These are phyloP conservation scores for Bilobella aurantiaca DNA, from an alignment of 1,140 invertebrate genomes.

Conservation along the genomic window DNA sequence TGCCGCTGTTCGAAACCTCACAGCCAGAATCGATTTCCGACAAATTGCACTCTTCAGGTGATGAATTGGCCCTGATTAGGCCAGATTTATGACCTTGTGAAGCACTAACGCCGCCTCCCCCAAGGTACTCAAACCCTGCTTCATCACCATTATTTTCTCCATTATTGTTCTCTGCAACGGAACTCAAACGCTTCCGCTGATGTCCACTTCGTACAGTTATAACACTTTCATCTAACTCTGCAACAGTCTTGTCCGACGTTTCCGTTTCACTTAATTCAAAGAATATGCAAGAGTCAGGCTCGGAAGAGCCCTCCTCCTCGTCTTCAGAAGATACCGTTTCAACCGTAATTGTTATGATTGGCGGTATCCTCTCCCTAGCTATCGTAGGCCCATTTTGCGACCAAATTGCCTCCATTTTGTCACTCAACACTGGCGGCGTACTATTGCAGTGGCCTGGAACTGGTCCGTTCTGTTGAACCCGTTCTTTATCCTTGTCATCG, in stretches of 20 bases:
- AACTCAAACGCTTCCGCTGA: too few relatives aligned
- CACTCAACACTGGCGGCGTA: too few relatives aligned
- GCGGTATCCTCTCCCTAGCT: slow-evolving; percentile 18
- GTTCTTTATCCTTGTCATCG: too few relatives aligned
- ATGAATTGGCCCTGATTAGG: slow-evolving; percentile 17
- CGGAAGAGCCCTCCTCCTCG: slow-evolving; percentile 15
- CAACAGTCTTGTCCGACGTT: slow-evolving; percentile 22
- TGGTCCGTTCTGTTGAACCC: too few relatives aligned
- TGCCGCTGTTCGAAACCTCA: slow-evolving; percentile 18
- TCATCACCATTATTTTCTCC: background rate
- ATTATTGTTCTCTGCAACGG: too few relatives aligned
- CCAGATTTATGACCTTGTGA: slow-evolving; percentile 12
- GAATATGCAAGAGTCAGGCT: slow-evolving; percentile 19
- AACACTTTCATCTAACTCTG: slow-evolving; percentile 19
- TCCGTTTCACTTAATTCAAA: slow-evolving; percentile 27
- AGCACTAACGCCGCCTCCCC: background rate
- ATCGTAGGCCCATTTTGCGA: slow-evolving; percentile 12
- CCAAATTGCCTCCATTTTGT: too few relatives aligned
- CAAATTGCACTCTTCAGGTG: slow-evolving; percentile 25
- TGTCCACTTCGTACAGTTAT: slow-evolving; percentile 17
- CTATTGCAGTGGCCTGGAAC: too few relatives aligned
- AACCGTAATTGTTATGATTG: slow-evolving; percentile 29
- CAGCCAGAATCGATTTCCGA: slow-evolving; percentile 22
- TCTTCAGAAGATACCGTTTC: slow-evolving; percentile 28
- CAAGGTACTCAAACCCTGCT: background rate